Conservation (phyloP, 2,888 invertebrate genomes). For the Drosophila yooni region DNA sequence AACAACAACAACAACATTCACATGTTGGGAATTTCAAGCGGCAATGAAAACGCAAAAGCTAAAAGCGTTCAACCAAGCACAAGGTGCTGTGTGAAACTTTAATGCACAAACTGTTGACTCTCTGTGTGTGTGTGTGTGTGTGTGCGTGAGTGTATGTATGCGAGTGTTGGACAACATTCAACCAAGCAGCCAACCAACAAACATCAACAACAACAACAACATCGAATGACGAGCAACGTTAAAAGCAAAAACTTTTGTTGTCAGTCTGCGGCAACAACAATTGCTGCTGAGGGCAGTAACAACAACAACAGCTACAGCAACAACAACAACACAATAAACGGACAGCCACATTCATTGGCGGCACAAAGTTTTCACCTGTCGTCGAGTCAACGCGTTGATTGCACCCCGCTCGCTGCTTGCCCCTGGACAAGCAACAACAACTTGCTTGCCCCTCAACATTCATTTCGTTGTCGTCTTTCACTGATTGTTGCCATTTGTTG, state of each 20-base stretch:
- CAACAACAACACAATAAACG: conserved; percentile 23
- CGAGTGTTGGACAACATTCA: conserved; percentile 51
- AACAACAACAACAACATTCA: conserved; percentile 40
- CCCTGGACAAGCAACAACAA: neutral
- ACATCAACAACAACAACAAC: conserved; percentile 52
- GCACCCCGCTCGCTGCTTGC: conserved; percentile 50
- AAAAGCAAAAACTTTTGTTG: conserved; percentile 65
- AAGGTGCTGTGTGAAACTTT: conserved; percentile 68
- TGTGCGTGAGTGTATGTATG: conserved; percentile 21
- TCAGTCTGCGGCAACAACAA: conserved; percentile 63
- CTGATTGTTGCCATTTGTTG: conserved; percentile 74
- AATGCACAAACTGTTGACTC: conserved; percentile 65
- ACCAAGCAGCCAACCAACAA: conserved; percentile 69
- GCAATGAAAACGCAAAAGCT: conserved; percentile 61
- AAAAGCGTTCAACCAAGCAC: conserved; percentile 64
- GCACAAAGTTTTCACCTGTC: conserved; percentile 75
- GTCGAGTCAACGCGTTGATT: conserved; percentile 69
- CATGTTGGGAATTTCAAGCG: conserved; percentile 21
- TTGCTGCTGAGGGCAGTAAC: conserved; percentile 42
- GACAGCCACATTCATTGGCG: conserved; percentile 66
- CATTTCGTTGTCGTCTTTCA: conserved; percentile 18
- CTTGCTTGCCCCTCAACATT: conserved; percentile 5
- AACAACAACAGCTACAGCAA: conserved; percentile 21
- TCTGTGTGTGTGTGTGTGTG: conserved; percentile 31
- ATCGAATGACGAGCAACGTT: conserved; percentile 36